Percentiles rank a stretch among this genome's conserved stretches.
These are phyloP conservation scores for Plebejus argus DNA, from an alignment of 2,888 invertebrate genomes.

Conservation along the genomic window DNA sequence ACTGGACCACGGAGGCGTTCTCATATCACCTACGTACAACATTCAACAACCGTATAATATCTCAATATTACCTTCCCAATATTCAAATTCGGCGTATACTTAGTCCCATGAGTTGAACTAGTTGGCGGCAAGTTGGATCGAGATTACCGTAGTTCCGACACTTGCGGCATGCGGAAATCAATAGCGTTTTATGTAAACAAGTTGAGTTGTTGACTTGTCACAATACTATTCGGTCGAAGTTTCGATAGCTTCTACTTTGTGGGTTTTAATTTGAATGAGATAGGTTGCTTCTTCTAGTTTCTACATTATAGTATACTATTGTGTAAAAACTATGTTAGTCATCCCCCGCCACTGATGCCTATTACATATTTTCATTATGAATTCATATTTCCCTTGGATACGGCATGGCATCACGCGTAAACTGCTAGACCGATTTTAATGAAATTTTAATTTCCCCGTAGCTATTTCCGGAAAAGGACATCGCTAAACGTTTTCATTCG, in stretches of 20 bases:
- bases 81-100: not conserved
- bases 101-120: not conserved
- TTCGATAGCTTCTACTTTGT: not conserved
- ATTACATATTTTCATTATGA: no score
- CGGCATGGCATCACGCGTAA: no score
- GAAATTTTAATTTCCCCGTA: not conserved
- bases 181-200: conserved; percentile 16
- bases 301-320: no score
- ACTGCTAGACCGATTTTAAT: no score
- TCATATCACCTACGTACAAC: no score
- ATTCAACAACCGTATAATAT: no score
- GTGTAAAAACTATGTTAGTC: no score
- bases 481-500: conserved; percentile 25
- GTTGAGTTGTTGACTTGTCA: conserved; percentile 3
- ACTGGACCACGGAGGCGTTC: no score
- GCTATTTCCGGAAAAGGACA: not conserved
- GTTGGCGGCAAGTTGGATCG: conserved; percentile 41
- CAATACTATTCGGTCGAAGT: not conserved
- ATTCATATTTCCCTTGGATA: no score
- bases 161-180: conserved; percentile 14
- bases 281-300: no score
- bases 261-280: not conserved
- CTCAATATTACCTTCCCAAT: not conserved
- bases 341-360: no score
- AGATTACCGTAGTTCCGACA: conserved; percentile 32